Base-by-base conservation (phyloP, 2,888 invertebrate species). In the Dicyrtoma fusca region DNA sequence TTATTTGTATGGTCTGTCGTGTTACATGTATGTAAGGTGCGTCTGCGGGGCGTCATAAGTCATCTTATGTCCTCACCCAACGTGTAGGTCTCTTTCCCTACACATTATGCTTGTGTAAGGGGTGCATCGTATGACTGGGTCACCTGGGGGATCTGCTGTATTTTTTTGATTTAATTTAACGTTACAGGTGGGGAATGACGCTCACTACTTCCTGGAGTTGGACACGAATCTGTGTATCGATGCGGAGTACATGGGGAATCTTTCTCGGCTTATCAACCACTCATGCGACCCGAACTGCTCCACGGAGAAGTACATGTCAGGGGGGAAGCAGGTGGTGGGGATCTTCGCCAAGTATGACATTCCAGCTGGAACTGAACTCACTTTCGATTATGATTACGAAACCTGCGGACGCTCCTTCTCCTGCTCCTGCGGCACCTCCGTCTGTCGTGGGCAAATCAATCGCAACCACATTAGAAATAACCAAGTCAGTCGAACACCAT, bases 211-310 rank as follows among this genome's bases (percentile, higher is more conserved):
- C 61, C 23, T 80, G 23, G 79, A 78, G 55, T 72, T 78, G 8
- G 75, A 75, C 4, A 72, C 74, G 11, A 71, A 74, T 17, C 23
- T 13, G 8, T 65, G 45, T 11, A 79, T 80, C 23, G 80, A 80
- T 55, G 80, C 80, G 0, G 80, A 79, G 55, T 79, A 71, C 49
- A 51, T 68, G 17, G 80, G 80, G 17, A 80, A 78, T 69, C 14
- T 78, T 0, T 74, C 78, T 8, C 61, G 80, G 21, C 65, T 80
- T 0, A 80, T 80, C 13, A 80, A 80, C 53, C 80, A 80, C 51
- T 76, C 78, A 0, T 80, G 80, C 64, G 75, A 77, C 6, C 80
- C 80, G 0, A 80, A 80, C 42, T 78, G 80, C 57, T 66, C 59
- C 11, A 73, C 74, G 6, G 62, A 78, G 34, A 78, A 78, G 55